These are phyloP conservation scores for Pomatostomus ruficeps DNA, from an alignment of 2,113 vertebrate genomes.

Conservation along the genomic window DNA sequence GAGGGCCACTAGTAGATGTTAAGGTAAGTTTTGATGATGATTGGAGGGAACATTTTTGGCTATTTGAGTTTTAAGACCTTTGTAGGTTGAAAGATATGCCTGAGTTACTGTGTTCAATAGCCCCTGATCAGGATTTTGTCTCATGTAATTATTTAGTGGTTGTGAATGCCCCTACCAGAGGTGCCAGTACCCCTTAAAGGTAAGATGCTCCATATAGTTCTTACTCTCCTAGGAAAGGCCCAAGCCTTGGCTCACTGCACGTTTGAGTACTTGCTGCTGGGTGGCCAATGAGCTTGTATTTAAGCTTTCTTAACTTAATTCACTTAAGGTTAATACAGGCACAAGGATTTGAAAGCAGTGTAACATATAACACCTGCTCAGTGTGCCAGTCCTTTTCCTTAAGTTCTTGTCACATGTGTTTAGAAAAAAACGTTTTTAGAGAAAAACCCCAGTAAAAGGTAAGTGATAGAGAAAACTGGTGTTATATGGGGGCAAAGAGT, in stretches of 20 bases:
- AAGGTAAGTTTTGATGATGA: background rate
- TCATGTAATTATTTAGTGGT: background rate
- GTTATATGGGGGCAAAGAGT: background rate
- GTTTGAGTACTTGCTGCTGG: background rate
- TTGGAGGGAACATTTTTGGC: background rate
- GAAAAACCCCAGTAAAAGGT: fast-evolving
- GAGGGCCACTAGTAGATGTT: background rate
- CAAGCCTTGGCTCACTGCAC: background rate
- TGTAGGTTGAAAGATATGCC: background rate
- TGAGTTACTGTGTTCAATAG: background rate
- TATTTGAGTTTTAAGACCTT: background rate
- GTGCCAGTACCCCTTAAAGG: background rate
- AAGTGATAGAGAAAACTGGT: background rate
- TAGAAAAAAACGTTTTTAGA: background rate
- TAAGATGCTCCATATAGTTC: background rate
- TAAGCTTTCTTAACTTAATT: background rate
- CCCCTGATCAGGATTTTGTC: background rate
- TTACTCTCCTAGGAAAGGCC: background rate
- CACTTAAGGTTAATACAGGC: background rate
- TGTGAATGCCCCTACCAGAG: background rate
- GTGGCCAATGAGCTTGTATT: background rate
- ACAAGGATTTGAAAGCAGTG: background rate
- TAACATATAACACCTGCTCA: background rate
- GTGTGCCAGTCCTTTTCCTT: background rate
- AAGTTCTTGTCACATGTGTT: background rate